Evolutionary conservation across 1,140 invertebrate genomes (phyloP), one percentile per base, ranked within the genome.

Genomic region (Zophobas atratus): DNA sequence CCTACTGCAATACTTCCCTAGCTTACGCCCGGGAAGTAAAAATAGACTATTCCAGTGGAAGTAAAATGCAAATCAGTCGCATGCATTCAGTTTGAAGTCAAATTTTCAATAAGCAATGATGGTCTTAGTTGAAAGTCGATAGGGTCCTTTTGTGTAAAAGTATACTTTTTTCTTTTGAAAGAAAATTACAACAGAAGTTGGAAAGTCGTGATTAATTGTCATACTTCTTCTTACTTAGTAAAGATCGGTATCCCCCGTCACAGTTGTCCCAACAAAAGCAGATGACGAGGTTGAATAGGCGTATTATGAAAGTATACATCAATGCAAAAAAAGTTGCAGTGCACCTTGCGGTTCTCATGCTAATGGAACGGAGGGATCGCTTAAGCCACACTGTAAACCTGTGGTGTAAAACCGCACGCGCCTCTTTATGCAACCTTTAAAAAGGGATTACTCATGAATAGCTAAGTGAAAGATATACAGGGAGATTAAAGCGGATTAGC

Each of bases 381-480:
- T 48, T 77, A 73, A 73, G 75, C 75, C 70, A 43, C 73, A 75
- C 53, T 56, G 67, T 57, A 79, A 63, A 63, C 67, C 75, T 74
- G 35, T 38, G 75, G 67, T 76, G 67, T 67, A 57, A 74, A 81
- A 79, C 77, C 77, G 79, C 81, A 82, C 79, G 79, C 77, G 75
- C 56, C 79, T 81, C 79, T 78, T 77, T 82, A 49, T 70, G 41
- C 43, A 56, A 70, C 70, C 67, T 77, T 73, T 76, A 81, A 79
- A 82, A 81, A 76, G 77, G 81, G 80, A 79, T 81, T 81, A 81
- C 80, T 80, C 80, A 79, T 82, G 81, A 82, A 82, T 82, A 77
- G 80, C 80, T 82, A 79, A 82, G 81, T 82, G 81, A 82, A 82
- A 82, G 80, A 82, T 81, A 82, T 81, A 82, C 78, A 79, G 77